A percentile compares a stretch with the other conserved stretches of the same genome.
These are phyloP conservation scores for Uria aalge DNA, from an alignment of 2,113 vertebrate species.

Conservation along the genomic window DNA sequence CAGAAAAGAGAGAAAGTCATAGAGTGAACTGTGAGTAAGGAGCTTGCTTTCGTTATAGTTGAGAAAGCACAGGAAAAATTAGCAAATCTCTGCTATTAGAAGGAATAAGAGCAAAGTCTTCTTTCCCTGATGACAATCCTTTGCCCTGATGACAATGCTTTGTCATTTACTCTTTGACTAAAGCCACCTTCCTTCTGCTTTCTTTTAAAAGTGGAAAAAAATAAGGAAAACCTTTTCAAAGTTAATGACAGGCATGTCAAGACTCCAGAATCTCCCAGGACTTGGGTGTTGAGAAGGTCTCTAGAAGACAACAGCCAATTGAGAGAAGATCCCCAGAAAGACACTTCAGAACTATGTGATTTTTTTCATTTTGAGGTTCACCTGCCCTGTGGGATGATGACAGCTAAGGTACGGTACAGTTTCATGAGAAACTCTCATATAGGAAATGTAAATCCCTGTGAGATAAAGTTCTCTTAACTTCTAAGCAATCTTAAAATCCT, in stretches of 20 bases:
- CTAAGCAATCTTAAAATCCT: not conserved
- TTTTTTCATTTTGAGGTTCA: not conserved
- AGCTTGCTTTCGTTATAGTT: not conserved
- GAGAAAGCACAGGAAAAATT: not conserved
- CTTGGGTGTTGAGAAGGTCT: not conserved
- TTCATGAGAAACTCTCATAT: not conserved
- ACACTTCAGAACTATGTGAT: not conserved
- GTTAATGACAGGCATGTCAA: not conserved
- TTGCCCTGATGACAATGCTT: not conserved
- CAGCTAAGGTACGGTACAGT: not conserved
- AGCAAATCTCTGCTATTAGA: not conserved
- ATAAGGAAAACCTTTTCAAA: not conserved
- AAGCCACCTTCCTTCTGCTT: not conserved
- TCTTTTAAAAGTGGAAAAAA: not conserved
- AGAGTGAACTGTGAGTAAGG: not conserved
- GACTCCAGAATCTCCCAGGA: not conserved
- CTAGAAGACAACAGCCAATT: not conserved
- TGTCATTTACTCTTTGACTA: not conserved
- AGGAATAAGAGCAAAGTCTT: not conserved
- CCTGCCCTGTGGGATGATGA: not conserved
- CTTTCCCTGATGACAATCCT: not conserved
- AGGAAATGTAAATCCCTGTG: not conserved
- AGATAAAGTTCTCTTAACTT: not conserved
- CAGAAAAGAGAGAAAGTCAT: not conserved
- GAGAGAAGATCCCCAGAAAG: not conserved